Evolutionary conservation across 2,113 vertebrate species (phyloP).

Genomic region (Tricholaema leucomelas): DNA sequence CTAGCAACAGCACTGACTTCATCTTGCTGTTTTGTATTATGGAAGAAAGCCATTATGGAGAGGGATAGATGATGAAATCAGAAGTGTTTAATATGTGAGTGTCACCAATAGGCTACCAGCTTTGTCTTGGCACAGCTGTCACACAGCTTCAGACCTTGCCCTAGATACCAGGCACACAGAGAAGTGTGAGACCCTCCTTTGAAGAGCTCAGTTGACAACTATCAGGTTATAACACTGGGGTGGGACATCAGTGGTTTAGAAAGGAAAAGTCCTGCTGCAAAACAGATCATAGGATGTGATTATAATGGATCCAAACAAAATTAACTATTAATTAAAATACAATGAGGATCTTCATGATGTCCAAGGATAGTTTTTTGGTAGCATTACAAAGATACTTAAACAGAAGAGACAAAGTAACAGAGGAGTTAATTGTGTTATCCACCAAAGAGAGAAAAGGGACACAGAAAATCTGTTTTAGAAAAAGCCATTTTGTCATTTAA

Average conservation of each 20-base stretch:
- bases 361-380: background rate
- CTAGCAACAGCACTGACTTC: background rate
- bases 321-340: background rate
- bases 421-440: background rate
- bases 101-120: background rate
- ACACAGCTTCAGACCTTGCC: background rate
- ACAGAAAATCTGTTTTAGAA: background rate
- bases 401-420: background rate
- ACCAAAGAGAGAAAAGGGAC: background rate
- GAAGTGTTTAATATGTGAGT: background rate
- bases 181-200: background rate
- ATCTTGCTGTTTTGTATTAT: background rate
- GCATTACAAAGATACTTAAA: background rate
- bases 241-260: background rate
- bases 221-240: background rate
- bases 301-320: background rate
- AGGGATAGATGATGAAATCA: background rate
- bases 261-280: background rate
- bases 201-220: background rate
- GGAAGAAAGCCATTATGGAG: background rate
- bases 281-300: background rate
- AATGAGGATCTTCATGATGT: fast-evolving
- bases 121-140: background rate
- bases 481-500: background rate
- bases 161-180: background rate